Base-by-base conservation (phyloP, 2,113 vertebrate genomes). In the Desmodus rotundus region DNA sequence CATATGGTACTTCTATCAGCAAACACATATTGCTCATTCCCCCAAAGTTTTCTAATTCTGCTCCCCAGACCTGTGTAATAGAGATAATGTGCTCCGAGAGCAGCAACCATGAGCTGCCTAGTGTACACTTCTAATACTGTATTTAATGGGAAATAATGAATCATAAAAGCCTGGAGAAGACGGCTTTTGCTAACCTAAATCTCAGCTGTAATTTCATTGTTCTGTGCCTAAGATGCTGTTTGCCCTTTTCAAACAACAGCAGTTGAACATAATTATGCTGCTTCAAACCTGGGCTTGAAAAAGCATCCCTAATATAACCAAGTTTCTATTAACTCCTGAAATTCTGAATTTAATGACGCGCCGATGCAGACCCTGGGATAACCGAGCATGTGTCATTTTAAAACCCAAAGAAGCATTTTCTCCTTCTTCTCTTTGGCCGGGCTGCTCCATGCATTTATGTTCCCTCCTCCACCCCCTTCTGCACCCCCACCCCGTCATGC, bases 81-180 rank as follows among this genome's bases (percentile, higher is more conserved):
- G 98, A 98, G 99, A 98, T 99, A 99, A 99, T 99, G 98, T 98
- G 98, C 98, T 99, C 98, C 43, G 98, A 99, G 98, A 98, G 98
- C 98, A 99, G 98, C 98, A 98, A 98, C 98, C 98, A 98, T 98
- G 98, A 98, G 98, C 99, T 99, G 99, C 99, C 98, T 98, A 98
- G 98, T 99, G 99, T 99, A 99, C 98, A 98, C 98, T 99, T 99
- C 98, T 98, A 99, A 99, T 99, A 99, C 98, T 98, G 98, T 99
- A 99, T 99, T 99, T 99, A 99, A 99, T 99, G 98, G 98, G 98
- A 99, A 99, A 99, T 99, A 99, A 99, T 99, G 98, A 99, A 99
- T 99, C 98, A 99, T 99, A 99, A 99, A 99, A 98, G 98, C 98
- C 98, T 97, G 81, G 98, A 98, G 99, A 99, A 99, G 98, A 98